phyloP scores from a whole-genome alignment of 2,888 invertebrate genomes.

The Epistrophella euchroma region DNA sequence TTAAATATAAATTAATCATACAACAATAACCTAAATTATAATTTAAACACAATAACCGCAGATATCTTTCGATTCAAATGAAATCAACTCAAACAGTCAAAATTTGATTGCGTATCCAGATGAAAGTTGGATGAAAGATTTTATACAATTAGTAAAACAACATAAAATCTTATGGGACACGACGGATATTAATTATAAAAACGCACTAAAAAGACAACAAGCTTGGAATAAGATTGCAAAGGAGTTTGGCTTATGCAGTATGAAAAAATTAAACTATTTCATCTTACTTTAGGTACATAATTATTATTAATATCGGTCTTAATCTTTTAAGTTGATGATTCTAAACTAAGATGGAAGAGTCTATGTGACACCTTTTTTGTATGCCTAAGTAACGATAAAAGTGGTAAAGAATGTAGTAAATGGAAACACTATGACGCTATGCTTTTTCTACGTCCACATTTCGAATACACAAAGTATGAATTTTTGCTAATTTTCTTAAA shows the following conservation, averaged over 20 bases:
- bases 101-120: background rate
- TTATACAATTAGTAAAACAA: conserved; percentile 9
- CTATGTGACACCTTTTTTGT: background rate
- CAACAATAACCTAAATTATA: background rate
- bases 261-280: background rate
- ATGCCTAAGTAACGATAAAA: background rate
- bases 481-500: background rate
- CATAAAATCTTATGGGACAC: conserved; percentile 8
- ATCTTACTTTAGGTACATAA: background rate
- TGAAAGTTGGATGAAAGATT: background rate
- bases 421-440: conserved; percentile 14
- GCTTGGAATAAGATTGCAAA: conserved; percentile 32
- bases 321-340: conserved; percentile 4
- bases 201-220: conserved; percentile 4
- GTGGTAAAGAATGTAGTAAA: background rate
- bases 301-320: background rate
- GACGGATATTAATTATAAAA: background rate
- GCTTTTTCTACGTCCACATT: conserved; percentile 13
- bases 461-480: background rate
- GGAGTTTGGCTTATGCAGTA: background rate
- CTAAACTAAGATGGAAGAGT: conserved; percentile 11
- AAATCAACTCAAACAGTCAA: conserved; percentile 7
- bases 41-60: background rate
- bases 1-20: background rate
- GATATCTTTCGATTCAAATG: background rate